Evolutionary conservation across 2,888 invertebrate genomes (phyloP), one percentile per base, ranked within the genome.

Genomic region (Caenorhabditis virilis): DNA sequence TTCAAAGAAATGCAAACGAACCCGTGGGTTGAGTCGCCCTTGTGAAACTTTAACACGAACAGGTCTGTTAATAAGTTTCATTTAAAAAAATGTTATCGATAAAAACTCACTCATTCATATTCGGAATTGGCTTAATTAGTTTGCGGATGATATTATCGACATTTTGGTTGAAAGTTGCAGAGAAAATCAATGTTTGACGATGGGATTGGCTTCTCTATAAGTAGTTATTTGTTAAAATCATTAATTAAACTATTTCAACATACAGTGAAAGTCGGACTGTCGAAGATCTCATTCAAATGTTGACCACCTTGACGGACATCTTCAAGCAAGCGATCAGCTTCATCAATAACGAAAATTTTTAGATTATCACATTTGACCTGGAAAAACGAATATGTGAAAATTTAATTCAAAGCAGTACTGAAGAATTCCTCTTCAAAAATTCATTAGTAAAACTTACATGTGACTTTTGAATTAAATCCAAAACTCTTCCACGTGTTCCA

Each of bases 291-390:
- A n/a, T n/a, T n/a, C n/a, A n/a, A n/a, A 36, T 79, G 55, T 4
- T 59, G 62, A 16, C n/a, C 20, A 42, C 56, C n/a, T 54, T 39
- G 15, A 23, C 50, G 90, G 2, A 90, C 90, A 88, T 89, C 88
- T 72, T 91, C 90, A 45, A 91, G 83, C 90, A 91, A 90, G 15
- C 90, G 84, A 82, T 91, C 91, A 0, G 91, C 91, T 84, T 91
- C 91, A 82, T 91, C 91, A 48, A 91, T 84, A 0, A 91, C 89
- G n/a, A 91, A 84, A 79, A 87, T 90, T 38, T 88, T 84, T 0
- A 89, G 76, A 0, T 88, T 86, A 0, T 83, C n/a, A n/a, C n/a
- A n/a, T n/a, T n/a, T n/a, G n/a, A n/a, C n/a, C n/a, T n/a, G n/a
- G n/a, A n/a, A n/a, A n/a, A n/a, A n/a, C n/a, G n/a, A n/a, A n/a